Percentiles rank a stretch among this genome's conserved stretches.
Evolutionary conservation across 1,140 invertebrate species (phyloP).

Genomic region (Hypothenemus hampei): DNA sequence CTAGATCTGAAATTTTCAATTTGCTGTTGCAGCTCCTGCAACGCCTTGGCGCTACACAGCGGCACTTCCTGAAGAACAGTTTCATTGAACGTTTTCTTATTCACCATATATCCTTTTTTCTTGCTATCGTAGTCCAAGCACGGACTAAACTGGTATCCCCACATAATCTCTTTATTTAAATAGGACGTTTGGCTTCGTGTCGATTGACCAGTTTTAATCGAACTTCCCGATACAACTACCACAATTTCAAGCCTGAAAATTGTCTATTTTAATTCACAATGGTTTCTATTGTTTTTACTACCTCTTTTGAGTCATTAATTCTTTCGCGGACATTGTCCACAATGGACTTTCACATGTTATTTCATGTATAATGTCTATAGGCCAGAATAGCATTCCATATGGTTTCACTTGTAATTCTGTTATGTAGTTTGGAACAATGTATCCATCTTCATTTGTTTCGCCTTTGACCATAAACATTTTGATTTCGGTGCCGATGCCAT

Average conservation of each 20-base stretch:
- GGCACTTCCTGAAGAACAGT: conserved; percentile 89
- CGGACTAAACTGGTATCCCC: conserved; percentile 72
- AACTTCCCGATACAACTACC: conserved; percentile 74
- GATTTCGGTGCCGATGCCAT: conserved; percentile 52
- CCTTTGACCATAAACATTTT: conserved; percentile 52
- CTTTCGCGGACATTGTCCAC: conserved; percentile 48
- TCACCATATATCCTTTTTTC: conserved; percentile 25
- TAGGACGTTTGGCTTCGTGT: conserved; percentile 72
- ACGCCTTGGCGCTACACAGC: conserved; percentile 66
- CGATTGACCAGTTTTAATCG: conserved; percentile 69
- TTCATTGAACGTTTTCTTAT: conserved; percentile 76
- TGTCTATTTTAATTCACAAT: too few relatives aligned
- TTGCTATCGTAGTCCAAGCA: conserved; percentile 22
- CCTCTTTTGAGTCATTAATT: conserved; percentile 51
- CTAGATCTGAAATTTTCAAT: conserved; percentile 4
- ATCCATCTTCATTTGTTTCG: conserved; percentile 25
- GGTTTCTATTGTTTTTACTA: conserved; percentile 39
- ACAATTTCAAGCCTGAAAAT: conserved; percentile 75
- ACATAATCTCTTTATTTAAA: conserved; percentile 75
- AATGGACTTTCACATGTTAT: conserved; percentile 54
- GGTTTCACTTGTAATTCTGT: conserved; percentile 26
- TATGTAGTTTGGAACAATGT: conserved; percentile 30
- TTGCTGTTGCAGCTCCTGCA: conserved; percentile 11
- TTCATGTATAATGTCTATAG: conserved; percentile 55
- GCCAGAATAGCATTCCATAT: conserved; percentile 54